These are phyloP conservation scores for Ispidina picta DNA, from an alignment of 2,797 vertebrate species.

Conservation along the genomic window DNA sequence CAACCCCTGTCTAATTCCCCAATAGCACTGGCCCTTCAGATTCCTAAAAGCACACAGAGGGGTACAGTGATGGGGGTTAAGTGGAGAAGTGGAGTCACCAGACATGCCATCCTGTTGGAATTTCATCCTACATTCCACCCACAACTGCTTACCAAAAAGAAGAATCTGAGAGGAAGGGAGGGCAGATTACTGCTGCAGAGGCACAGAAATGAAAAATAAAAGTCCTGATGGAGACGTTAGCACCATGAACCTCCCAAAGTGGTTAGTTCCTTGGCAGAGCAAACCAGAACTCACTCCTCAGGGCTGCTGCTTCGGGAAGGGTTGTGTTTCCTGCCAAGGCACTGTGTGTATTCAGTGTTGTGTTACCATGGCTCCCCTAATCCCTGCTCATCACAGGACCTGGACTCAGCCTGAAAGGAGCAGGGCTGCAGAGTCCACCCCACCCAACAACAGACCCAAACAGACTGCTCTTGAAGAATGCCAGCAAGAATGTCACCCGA, in stretches of 20 bases:
- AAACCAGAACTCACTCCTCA: conserved; percentile 17
- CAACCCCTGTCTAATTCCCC: background rate
- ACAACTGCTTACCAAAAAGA: conserved; percentile 14
- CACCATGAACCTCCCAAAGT: background rate
- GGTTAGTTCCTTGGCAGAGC: conserved; percentile 13
- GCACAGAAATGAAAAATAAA: background rate
- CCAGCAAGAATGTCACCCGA: conserved; percentile 36
- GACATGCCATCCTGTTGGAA: background rate
- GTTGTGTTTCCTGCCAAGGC: conserved; percentile 41
- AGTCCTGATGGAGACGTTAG: background rate
- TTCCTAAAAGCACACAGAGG: background rate
- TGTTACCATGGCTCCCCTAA: conserved; percentile 58
- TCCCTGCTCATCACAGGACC: background rate
- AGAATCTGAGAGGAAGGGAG: conserved; percentile 1
- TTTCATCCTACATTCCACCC: background rate
- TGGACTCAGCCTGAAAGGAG: background rate
- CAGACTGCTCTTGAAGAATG: background rate
- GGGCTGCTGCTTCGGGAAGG: background rate
- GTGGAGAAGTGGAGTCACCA: background rate
- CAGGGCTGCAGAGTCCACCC: background rate
- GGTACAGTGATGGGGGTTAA: background rate
- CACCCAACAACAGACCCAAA: conserved; percentile 15
- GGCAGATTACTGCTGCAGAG: background rate
- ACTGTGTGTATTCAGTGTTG: background rate
- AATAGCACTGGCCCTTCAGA: background rate